Base-by-base conservation (phyloP, 2,888 invertebrate species). In the Steromphala cineraria region DNA sequence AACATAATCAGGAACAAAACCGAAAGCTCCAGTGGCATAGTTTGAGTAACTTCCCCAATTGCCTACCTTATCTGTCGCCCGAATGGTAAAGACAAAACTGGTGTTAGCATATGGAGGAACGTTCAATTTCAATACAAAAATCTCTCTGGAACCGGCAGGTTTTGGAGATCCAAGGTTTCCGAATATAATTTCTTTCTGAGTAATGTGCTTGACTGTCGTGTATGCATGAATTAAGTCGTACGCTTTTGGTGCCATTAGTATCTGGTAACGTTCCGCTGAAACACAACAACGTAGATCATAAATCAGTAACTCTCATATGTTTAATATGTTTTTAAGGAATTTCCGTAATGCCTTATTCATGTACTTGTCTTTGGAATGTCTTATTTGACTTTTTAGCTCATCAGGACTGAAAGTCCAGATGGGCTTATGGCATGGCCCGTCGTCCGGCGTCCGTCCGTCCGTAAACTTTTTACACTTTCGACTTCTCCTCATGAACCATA, bases 1-100 rank as follows among this genome's bases (percentile, higher is more conserved):
- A n/a, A 55, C 80, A 67, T 82, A 40, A 40, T 86, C 86, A 8
- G 84, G 84, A 10, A 83, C 83, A 52, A 71, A 82, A 8, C 86
- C 84, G 28, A 86, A 82, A 4, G 82, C 87, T 1, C 82, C 84
- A 0, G 88, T 87, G 10, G 85, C 87, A 40, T 87, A 80, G 76
- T 89, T 89, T 3, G 88, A 88, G 62, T 85, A 78, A 5, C 85
- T 82, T 0, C 85, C 88, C 19, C 31, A 77, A 75, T 86, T 87
- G 24, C 87, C 86, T 7, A 71, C 78, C 10, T 82, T 77, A 75
- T 89, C 90, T 8, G 87, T 79, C 0, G 86, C 88, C 7, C 84
- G 77, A 53, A 89, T 77, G n/a, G 86, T 80, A 78, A 90, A 86
- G 0, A 87, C 86, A 67, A 84, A 83, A 24, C 84, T 80, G 19